A percentile compares a stretch with the other conserved stretches of the same genome.
Evolutionary conservation across 2,113 vertebrate genomes (phyloP).

Genomic region (Chauna torquata): DNA sequence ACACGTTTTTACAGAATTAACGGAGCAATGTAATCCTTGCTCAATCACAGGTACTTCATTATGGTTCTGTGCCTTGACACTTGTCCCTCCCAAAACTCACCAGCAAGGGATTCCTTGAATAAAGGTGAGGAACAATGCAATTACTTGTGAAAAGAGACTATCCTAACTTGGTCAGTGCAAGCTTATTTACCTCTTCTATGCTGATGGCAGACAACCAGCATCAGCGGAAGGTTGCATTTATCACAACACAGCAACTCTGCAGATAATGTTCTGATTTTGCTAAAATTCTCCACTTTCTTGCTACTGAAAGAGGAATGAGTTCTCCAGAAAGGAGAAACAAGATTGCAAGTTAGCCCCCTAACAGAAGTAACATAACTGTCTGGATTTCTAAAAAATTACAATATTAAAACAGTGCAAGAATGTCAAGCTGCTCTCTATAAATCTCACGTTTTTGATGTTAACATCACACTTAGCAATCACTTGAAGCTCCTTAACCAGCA

Average conservation of each 20-base stretch:
- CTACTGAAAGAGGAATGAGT: background rate
- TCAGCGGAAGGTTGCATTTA: conserved; percentile 68
- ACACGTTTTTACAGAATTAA: conserved; percentile 78
- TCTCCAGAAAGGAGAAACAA: background rate
- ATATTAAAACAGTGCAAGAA: background rate
- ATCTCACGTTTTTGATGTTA: background rate
- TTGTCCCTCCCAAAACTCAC: conserved; percentile 73
- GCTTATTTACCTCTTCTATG: conserved; percentile 79
- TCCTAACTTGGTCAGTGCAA: conserved; percentile 64
- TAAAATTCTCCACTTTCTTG: background rate
- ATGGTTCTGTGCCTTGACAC: conserved; percentile 74
- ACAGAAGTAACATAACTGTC: background rate
- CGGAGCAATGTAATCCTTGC: conserved; percentile 71
- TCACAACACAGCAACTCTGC: conserved; percentile 2
- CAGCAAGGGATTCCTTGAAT: conserved; percentile 61
- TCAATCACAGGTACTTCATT: conserved; percentile 76
- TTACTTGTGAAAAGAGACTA: conserved; percentile 61
- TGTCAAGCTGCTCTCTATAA: background rate
- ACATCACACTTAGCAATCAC: background rate
- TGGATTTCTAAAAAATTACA: background rate
- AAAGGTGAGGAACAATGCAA: conserved; percentile 74
- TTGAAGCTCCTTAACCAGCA: background rate
- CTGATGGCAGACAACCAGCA: conserved; percentile 79
- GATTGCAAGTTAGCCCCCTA: background rate
- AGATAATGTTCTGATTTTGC: background rate